Base-by-base conservation (phyloP, 1,140 invertebrate species). In the Coptotermes formosanus region DNA sequence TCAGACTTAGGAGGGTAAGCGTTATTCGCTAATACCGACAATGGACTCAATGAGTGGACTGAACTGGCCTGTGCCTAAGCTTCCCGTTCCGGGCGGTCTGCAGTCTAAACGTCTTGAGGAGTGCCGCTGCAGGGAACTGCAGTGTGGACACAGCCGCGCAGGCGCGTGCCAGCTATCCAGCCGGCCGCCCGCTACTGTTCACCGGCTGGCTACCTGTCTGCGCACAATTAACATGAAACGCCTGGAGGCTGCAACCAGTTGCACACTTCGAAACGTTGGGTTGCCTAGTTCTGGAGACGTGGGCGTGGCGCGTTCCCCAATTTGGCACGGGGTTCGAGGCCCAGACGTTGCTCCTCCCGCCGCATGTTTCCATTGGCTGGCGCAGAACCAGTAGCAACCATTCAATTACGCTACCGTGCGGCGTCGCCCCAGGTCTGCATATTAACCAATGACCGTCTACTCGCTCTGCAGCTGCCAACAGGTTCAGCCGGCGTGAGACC, bases 321-420 rank as follows among this genome's bases (percentile, higher is more conserved):
- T 55, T 55, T 55, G 52, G 52, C 52, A 55, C 52, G 19, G 52
- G 52, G 52, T 55, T 55, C 52, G 52, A 55, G 52, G 52, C 52
- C 52, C 52, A 55, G 52, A 55, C 19, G 64, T 75, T n/a, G 64
- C 64, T 30, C 64, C 64, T 75, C 64, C 64, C 64, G 64, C 64
- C 64, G 8, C 64, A 30, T 75, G 25, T 9, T 75, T 75, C n/a
- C 25, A 25, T n/a, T 75, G 25, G 64, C 25, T 30, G 25, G 64
- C 25, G 64, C 64, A 75, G 64, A 75, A 75, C 64, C 64, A 75
- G 64, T 75, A 75, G 64, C 64, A 75, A 75, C 64, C 64, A n/a
- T 30, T 75, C n/a, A 30, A n/a, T 75, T 75, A 75, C 25, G 64
- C 64, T 75, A n/a, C 64, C n/a, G 64, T 75, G 64, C 64, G 6